Percentiles rank a stretch among this genome's conserved stretches.
phyloP scores from a whole-genome alignment of 2,797 vertebrate species.

The Lacerta viridis region DNA sequence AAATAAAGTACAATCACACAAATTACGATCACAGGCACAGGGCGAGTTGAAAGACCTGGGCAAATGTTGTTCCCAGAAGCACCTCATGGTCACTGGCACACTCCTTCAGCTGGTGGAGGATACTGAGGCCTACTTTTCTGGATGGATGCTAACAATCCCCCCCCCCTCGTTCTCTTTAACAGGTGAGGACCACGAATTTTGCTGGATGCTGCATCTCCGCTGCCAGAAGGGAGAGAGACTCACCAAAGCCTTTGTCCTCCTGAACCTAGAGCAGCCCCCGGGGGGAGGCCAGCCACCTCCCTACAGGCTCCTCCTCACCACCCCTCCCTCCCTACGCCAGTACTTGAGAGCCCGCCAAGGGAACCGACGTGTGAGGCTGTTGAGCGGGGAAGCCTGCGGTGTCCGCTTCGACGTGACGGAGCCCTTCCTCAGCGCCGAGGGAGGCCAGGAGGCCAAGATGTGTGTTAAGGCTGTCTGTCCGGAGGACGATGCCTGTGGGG shows the following conservation, averaged over 20 bases:
- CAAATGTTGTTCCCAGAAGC: background rate
- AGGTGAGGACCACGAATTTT: conserved; percentile 46
- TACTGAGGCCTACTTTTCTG: background rate
- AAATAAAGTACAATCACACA: too few species aligned
- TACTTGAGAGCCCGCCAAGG: background rate
- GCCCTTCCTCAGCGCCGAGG: conserved; percentile 40
- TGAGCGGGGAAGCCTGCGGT: conserved; percentile 30
- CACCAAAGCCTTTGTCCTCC: conserved; percentile 46
- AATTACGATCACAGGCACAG: too few species aligned
- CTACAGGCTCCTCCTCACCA: conserved; percentile 38
- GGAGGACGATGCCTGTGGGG: background rate
- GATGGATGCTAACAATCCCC: too few species aligned
- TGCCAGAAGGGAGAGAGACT: conserved; percentile 30
- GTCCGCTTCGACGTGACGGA: conserved; percentile 38
- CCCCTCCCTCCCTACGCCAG: background rate
- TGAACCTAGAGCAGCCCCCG: background rate
- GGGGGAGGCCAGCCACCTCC: background rate
- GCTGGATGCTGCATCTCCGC: conserved; percentile 39
- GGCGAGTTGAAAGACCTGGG: too few species aligned
- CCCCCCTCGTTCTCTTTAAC: background rate
- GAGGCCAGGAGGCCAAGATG: conserved; percentile 33
- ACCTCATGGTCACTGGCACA: too few species aligned
- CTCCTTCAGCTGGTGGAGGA: background rate
- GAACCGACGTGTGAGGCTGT: background rate
- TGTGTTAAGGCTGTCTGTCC: conserved; percentile 50